phyloP scores from a whole-genome alignment of 2,113 vertebrate species.

The Myrmecophaga tridactyla region DNA sequence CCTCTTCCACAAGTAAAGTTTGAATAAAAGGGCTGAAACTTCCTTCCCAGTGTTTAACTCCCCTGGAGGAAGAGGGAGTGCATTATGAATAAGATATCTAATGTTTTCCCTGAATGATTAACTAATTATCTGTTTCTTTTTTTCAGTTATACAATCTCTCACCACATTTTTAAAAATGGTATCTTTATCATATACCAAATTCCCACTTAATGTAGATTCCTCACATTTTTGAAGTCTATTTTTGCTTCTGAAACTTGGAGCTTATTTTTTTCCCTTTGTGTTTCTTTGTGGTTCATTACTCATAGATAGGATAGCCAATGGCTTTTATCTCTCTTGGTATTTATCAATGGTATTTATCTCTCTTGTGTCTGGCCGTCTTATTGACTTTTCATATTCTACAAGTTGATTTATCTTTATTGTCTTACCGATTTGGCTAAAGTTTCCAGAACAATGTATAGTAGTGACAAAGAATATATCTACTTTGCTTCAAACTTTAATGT shows the following conservation, averaged over 20 bases:
- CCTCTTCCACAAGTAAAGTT: not conserved
- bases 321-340: constrained; percentile 23
- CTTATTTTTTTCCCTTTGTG: not conserved
- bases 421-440: constrained; percentile 3
- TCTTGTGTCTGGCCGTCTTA: not conserved
- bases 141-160: not conserved
- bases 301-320: not conserved
- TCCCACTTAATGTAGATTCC: not conserved
- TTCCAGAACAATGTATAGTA: not conserved
- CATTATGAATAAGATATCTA: not conserved
- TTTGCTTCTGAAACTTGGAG: not conserved
- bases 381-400: not conserved
- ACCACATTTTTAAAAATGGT: not conserved
- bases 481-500: constrained; percentile 17
- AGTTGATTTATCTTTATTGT: constrained; percentile 20
- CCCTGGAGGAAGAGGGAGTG: not conserved
- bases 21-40: not conserved
- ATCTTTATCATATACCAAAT: not conserved
- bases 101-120: not conserved
- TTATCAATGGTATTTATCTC: constrained; percentile 7
- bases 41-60: not conserved
- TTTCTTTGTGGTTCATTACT: not conserved
- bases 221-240: constrained; percentile 30
- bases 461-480: not conserved
- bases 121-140: not conserved